Conservation (phyloP, 2,797 vertebrate genomes). For the Diceros bicornis region DNA sequence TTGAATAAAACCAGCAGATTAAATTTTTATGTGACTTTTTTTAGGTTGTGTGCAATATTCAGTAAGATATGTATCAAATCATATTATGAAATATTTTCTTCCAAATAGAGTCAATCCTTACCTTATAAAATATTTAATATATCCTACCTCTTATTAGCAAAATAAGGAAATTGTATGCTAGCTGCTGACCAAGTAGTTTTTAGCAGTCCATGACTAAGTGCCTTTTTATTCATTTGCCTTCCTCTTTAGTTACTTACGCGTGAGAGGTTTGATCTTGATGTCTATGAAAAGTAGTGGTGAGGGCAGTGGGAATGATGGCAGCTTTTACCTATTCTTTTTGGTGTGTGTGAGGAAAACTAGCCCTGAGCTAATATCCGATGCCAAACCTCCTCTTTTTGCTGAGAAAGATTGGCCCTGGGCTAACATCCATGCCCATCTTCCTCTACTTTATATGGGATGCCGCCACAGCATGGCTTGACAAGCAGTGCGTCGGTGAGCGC, state of each 20-base stretch:
- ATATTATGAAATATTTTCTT: background rate
- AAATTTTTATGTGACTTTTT: constrained; percentile 12
- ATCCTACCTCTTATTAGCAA: background rate
- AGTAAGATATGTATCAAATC: constrained; percentile 25
- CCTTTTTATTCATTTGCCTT: constrained; percentile 27
- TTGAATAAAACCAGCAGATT: constrained; percentile 38
- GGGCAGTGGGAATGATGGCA: background rate
- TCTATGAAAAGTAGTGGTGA: background rate
- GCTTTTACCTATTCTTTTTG: background rate
- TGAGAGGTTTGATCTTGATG: background rate
- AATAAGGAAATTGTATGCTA: constrained; percentile 20
- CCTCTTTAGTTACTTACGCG: background rate
- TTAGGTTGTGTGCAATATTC: background rate
- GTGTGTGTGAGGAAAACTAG: too few species aligned
- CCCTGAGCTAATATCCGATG: too few species aligned
- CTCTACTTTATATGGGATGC: too few species aligned
- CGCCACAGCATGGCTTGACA: too few species aligned
- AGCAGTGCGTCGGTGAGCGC: too few species aligned
- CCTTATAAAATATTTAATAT: background rate
- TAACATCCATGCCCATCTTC: too few species aligned
- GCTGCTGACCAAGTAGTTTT: background rate
- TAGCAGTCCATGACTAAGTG: background rate
- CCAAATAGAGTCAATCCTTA: background rate
- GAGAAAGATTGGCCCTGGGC: too few species aligned
- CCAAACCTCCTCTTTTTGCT: too few species aligned